Conservation (phyloP, 1,140 invertebrate genomes). For the Propsilocerus akamusi region DNA sequence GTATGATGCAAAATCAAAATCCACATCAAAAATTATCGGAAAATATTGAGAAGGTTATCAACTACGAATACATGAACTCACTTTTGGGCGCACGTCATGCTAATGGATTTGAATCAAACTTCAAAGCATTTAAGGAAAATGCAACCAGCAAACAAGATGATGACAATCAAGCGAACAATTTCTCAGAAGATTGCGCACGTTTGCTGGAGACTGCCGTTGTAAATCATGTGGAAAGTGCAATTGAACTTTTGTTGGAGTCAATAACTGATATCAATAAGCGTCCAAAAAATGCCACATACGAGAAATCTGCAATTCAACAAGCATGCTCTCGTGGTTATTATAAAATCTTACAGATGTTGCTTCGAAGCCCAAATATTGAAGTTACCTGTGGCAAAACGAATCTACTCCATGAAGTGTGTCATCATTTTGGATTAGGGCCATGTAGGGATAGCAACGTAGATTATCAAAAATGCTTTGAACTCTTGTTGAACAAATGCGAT, state of each 20-base stretch:
- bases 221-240: background rate
- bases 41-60: background rate
- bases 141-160: background rate
- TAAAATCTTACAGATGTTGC: constrained; percentile 36
- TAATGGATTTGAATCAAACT: background rate
- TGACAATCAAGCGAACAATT: background rate
- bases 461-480: constrained; percentile 32
- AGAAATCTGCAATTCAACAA: constrained; percentile 10
- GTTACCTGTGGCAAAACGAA: constrained; percentile 25
- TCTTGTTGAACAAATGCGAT: constrained; percentile 31
- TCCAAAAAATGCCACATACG: background rate
- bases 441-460: constrained; percentile 15
- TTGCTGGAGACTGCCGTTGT: background rate
- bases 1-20: constrained; percentile 34
- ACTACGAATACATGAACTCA: background rate
- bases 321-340: constrained; percentile 38
- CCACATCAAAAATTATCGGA: constrained; percentile 17
- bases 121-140: background rate
- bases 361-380: constrained; percentile 27
- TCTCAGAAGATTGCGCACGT: background rate
- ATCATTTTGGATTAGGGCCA: constrained; percentile 26
- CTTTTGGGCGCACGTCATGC: background rate
- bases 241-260: background rate
- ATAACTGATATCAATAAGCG: background rate
- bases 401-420: constrained; percentile 33